These are phyloP conservation scores for Baronia brevicornis DNA, from an alignment of 2,888 invertebrate genomes.

Conservation along the genomic window DNA sequence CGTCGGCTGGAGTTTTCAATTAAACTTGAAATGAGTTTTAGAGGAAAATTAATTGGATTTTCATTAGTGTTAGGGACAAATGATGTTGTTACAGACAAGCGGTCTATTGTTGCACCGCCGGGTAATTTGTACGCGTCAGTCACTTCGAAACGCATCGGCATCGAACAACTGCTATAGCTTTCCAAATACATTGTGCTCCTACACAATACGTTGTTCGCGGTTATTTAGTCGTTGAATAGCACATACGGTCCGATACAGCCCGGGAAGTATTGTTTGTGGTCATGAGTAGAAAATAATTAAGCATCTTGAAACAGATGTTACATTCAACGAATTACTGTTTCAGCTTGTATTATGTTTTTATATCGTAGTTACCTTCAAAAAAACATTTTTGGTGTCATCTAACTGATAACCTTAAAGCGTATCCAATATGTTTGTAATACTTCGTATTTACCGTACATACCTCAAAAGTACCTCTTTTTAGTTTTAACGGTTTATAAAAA, in stretches of 20 bases:
- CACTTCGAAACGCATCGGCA: constrained; percentile 41
- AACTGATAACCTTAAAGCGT: too few relatives aligned
- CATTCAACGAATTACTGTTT: constrained; percentile 8
- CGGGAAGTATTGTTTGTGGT: constrained; percentile 47
- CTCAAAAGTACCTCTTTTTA: too few relatives aligned
- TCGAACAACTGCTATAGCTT: constrained; percentile 19
- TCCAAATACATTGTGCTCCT: constrained; percentile 9
- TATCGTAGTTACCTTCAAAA: too few relatives aligned
- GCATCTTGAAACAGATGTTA: constrained; percentile 25
- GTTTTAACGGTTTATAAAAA: too few relatives aligned
- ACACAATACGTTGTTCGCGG: constrained; percentile 15
- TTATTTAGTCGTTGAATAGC: constrained; percentile 15
- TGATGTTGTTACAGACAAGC: constrained; percentile 66
- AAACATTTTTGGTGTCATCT: too few relatives aligned
- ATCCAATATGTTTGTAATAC: too few relatives aligned
- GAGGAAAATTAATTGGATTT: constrained; percentile 72
- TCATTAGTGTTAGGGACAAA: constrained; percentile 71
- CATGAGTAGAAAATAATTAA: constrained; percentile 49
- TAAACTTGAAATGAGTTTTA: constrained; percentile 73
- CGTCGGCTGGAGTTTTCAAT: constrained; percentile 65
- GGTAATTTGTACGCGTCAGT: constrained; percentile 67
- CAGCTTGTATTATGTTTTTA: too few relatives aligned
- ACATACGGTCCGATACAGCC: constrained; percentile 29
- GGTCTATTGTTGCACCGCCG: constrained; percentile 52
- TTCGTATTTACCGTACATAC: too few relatives aligned